Conservation (phyloP, 2,797 vertebrate genomes). For the Arctocebus calabarensis region DNA sequence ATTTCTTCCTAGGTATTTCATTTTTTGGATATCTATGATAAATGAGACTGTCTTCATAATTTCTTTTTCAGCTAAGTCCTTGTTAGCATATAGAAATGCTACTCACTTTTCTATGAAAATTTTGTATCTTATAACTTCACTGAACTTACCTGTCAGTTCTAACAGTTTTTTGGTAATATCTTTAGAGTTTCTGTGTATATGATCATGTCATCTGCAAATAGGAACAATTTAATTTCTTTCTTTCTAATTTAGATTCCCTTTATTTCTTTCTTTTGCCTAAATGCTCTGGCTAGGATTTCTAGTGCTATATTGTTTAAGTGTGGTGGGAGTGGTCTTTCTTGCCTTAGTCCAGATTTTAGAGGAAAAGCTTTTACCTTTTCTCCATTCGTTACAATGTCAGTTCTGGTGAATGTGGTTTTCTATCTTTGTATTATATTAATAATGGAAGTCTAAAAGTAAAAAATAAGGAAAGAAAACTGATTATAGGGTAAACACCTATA, state of each 20-base stretch:
- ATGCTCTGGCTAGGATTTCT: neutral
- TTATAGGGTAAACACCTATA: neutral
- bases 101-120: neutral
- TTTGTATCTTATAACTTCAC: neutral
- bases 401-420: constrained; percentile 1
- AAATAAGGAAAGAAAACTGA: constrained; percentile 25
- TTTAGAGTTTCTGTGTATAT: neutral
- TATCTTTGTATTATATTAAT: constrained; percentile 24
- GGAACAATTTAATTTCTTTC: neutral
- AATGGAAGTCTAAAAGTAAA: constrained; percentile 39
- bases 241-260: neutral
- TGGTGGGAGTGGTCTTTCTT: neutral
- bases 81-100: neutral
- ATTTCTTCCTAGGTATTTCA: neutral
- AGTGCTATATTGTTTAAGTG: neutral
- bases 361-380: neutral
- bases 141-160: neutral
- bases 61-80: neutral
- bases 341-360: neutral
- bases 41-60: neutral
- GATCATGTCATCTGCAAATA: neutral
- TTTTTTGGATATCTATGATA: neutral
- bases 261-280: neutral
- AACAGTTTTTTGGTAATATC: neutral
- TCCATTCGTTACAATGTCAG: neutral